Conservation (phyloP, 2,113 vertebrate species). For the Ploceus nigricollis region DNA sequence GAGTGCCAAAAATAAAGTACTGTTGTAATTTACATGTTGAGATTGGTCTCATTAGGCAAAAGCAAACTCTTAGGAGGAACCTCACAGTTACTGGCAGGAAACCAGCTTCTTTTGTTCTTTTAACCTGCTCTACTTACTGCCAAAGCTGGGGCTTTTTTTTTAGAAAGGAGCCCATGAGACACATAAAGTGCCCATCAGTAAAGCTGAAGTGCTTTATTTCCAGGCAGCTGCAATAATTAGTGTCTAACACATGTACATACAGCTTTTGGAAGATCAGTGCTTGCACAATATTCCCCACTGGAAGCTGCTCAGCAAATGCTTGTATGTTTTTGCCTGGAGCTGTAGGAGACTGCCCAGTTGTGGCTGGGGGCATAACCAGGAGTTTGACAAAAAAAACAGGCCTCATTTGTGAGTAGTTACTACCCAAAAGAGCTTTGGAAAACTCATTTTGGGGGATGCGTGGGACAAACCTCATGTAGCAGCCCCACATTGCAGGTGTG, state of each 20-base stretch:
- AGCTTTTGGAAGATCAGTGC: not conserved
- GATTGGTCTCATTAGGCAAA: not conserved
- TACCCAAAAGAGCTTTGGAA: not conserved
- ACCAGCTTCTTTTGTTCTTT: not conserved
- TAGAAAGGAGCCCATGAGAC: not conserved
- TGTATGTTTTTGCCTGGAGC: not conserved
- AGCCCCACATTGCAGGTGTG: not conserved
- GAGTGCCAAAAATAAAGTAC: not conserved
- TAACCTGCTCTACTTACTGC: not conserved
- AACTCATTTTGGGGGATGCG: not conserved
- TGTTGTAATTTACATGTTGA: not conserved
- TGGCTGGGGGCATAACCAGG: not conserved
- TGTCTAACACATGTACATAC: not conserved
- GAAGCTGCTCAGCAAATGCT: not conserved
- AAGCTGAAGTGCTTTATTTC: not conserved
- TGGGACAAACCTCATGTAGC: not conserved
- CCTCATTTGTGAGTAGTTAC: not conserved
- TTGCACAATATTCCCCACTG: not conserved
- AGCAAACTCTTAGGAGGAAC: not conserved
- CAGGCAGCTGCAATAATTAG: not conserved
- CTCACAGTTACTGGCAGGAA: not conserved
- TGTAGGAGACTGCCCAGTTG: not conserved
- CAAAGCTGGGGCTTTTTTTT: not conserved
- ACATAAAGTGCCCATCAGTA: not conserved
- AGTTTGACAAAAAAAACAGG: not conserved